Evolutionary conservation across 1,140 invertebrate species (phyloP).

Genomic region (Rhopalosiphum padi): DNA sequence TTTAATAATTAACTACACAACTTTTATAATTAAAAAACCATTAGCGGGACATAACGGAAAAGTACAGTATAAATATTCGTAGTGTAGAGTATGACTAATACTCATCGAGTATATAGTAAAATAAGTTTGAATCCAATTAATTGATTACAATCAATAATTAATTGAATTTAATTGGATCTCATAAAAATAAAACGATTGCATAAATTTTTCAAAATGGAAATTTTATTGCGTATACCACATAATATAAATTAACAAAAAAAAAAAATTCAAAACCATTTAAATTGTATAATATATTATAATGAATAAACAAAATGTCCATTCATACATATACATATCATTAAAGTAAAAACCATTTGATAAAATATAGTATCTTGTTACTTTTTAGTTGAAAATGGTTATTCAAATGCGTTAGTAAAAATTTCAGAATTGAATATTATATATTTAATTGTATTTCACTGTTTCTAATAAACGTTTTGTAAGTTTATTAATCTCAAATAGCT

Average conservation of each 20-base stretch:
- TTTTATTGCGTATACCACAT: background rate
- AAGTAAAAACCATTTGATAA: background rate
- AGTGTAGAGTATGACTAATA: background rate
- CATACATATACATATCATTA: too few species aligned
- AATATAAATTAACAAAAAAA: background rate
- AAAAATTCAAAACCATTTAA: background rate
- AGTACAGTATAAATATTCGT: background rate
- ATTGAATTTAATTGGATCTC: background rate
- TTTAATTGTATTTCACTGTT: background rate
- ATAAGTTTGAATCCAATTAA: background rate
- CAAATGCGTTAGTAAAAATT: background rate
- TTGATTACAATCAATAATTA: background rate
- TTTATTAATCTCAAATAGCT: background rate
- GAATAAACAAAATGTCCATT: too few species aligned
- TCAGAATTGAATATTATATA: background rate
- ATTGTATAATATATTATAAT: background rate
- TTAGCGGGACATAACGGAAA: background rate
- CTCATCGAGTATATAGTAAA: background rate
- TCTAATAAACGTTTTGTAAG: background rate
- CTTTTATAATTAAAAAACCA: constrained; percentile 5
- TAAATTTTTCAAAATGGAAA: background rate
- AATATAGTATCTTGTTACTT: background rate
- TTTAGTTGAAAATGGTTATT: background rate
- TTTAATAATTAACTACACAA: background rate
- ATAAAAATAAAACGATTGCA: background rate